Conservation (phyloP, 2,888 invertebrate genomes). For the Tinea pellionella region DNA sequence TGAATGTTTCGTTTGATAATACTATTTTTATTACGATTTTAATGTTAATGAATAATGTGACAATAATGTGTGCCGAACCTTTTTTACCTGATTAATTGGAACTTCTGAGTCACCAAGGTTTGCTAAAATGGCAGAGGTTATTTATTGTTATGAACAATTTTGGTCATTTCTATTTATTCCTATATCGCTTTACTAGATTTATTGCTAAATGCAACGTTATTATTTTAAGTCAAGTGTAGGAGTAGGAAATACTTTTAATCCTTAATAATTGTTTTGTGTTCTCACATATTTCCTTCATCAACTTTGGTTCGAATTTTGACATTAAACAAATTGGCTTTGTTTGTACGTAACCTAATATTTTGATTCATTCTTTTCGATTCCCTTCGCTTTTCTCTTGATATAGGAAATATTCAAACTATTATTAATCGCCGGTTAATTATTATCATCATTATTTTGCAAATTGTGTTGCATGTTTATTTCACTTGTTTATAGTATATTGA, state of each 20-base stretch:
- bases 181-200: neutral
- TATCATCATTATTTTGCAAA: too few relatives aligned
- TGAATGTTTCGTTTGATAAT: neutral
- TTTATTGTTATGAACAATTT: constrained; percentile 53
- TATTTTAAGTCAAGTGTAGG: too few relatives aligned
- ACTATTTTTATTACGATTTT: neutral
- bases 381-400: neutral
- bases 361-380: neutral
- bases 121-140: constrained; percentile 63
- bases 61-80: constrained; percentile 66
- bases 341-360: neutral
- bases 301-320: neutral
- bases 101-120: constrained; percentile 62
- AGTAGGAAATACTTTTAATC: too few relatives aligned
- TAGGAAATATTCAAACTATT: too few relatives aligned
- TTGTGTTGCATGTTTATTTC: too few relatives aligned
- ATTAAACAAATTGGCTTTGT: constrained; percentile 5
- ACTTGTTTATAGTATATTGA: too few relatives aligned
- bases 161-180: constrained; percentile 28
- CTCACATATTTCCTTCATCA: neutral
- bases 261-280: neutral
- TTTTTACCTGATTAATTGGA: constrained; percentile 57
- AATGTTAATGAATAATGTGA: constrained; percentile 37
- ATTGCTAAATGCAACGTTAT: neutral
- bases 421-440: too few relatives aligned